These are phyloP conservation scores for Nomada flava DNA, from an alignment of 2,888 invertebrate genomes.

Conservation along the genomic window DNA sequence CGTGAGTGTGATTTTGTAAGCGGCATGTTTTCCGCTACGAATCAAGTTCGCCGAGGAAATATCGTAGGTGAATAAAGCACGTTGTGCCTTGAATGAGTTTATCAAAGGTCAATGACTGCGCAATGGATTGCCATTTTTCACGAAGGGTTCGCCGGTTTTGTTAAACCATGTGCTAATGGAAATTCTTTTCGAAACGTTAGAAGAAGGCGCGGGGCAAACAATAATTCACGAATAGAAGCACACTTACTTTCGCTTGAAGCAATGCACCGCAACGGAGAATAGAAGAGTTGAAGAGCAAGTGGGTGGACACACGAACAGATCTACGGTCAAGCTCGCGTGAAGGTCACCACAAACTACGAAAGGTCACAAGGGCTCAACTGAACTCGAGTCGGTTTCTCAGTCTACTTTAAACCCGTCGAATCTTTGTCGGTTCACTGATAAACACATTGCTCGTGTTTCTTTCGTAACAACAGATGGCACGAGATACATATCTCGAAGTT, in stretches of 20 bases:
- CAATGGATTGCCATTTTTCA: constrained; percentile 27
- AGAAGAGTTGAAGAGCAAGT: constrained; percentile 12
- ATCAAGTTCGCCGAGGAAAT: constrained; percentile 1
- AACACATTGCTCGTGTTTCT: constrained; percentile 50
- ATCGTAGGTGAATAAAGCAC: constrained; percentile 13
- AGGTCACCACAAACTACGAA: constrained; percentile 76
- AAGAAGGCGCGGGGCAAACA: not conserved
- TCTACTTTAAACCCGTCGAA: constrained; percentile 45
- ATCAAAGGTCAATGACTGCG: constrained; percentile 59
- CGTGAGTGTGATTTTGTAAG: not conserved
- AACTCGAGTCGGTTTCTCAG: constrained; percentile 35
- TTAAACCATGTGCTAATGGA: not conserved
- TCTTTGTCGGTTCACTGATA: constrained; percentile 48
- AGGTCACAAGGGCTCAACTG: constrained; percentile 73
- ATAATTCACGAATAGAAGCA: not conserved
- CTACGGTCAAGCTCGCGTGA: constrained; percentile 61
- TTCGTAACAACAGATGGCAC: constrained; percentile 62
- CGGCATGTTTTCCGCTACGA: not conserved
- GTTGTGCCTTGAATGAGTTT: constrained; percentile 30
- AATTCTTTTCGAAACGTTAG: not conserved
- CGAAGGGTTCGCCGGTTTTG: constrained; percentile 24
- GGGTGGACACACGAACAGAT: constrained; percentile 19
- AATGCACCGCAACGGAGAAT: constrained; percentile 3
- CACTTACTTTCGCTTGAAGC: constrained; percentile 7
- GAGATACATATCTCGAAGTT: constrained; percentile 39